Base-by-base conservation (phyloP, 2,797 vertebrate species). In the Protosalanx chinensis region DNA sequence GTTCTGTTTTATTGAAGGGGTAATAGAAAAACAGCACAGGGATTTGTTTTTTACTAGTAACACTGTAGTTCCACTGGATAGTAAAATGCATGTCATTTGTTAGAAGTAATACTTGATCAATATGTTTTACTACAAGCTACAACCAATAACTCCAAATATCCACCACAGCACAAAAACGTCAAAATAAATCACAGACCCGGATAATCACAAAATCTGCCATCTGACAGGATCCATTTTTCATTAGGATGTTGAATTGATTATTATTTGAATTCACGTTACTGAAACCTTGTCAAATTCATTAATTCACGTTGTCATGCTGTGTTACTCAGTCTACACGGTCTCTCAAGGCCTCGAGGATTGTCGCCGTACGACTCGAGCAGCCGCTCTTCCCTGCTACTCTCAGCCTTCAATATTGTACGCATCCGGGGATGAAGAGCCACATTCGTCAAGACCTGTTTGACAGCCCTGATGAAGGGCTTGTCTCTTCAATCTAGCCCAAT, bases 391-490 rank as follows among this genome's bases (percentile, higher is more conserved):
- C 82, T 82, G 77, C 80, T 79, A 80, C 72, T 35, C 83, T 80
- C 74, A 86, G 84, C 78, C 87, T 89, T 89, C 89, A 91, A 91
- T 88, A 90, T 88, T 87, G 82, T 84, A 87, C 86, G 87, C 86
- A 88, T 90, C 84, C 85, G 76, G 81, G 88, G 86, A 87, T 86
- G 89, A 81, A 85, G 89, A 88, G 88, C 88, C 68, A 56, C 89
- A 90, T 92, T 92, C 90, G 90, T 92, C 90, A 91, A 46, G 88
- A 83, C 76, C 67, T 81, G 82, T 88, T 90, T 91, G 90, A 90
- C 90, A 90, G 89, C 80, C 82, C 87, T 91, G 90, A 91, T 91
- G 88, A 91, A 91, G 90, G 88, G 87, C 82, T 87, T 87, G 86
- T 91, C 88, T 89, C 85, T 90, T 86, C 87, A 90, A 91, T 89